Conservation (phyloP, 1,140 invertebrate genomes). For the Aphelinus atriplicis region DNA sequence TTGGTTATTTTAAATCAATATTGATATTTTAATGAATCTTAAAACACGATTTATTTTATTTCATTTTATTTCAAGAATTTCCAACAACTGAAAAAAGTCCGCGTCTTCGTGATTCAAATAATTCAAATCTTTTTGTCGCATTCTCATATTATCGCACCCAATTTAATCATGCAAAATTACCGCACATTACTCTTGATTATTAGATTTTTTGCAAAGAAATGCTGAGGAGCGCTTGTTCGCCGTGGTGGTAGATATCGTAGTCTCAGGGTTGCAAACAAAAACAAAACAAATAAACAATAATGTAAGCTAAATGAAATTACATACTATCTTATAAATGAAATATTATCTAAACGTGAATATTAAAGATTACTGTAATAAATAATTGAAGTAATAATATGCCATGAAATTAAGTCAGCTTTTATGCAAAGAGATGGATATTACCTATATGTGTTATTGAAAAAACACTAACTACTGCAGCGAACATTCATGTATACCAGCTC, state of each 20-base stretch:
- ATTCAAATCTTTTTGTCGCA: neutral
- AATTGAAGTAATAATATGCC: conserved; percentile 24
- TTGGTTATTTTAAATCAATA: neutral
- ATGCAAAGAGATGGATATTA: conserved; percentile 27
- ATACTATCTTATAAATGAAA: conserved; percentile 16
- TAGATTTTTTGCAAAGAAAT: neutral
- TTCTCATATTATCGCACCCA: neutral
- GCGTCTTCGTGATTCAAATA: too few species aligned
- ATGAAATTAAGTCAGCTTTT: conserved; percentile 25
- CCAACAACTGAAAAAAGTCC: too few species aligned
- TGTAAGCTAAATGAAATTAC: conserved; percentile 17
- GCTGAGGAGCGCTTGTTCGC: conserved; percentile 44
- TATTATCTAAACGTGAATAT: conserved; percentile 32
- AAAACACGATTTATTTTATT: too few species aligned
- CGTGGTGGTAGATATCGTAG: conserved; percentile 55
- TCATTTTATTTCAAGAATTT: too few species aligned
- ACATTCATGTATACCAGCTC: conserved; percentile 5
- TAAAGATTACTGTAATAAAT: conserved; percentile 17
- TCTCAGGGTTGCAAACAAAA: conserved; percentile 60
- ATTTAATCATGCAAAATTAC: too few species aligned
- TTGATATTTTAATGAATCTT: too few species aligned
- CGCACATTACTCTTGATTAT: too few species aligned
- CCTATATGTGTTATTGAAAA: conserved; percentile 8
- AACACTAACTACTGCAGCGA: conserved; percentile 4
- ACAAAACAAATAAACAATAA: conserved; percentile 45